Percentiles rank a stretch among this genome's conserved stretches.
These are phyloP conservation scores for Mycteria americana DNA, from an alignment of 2,797 vertebrate species.

Conservation along the genomic window DNA sequence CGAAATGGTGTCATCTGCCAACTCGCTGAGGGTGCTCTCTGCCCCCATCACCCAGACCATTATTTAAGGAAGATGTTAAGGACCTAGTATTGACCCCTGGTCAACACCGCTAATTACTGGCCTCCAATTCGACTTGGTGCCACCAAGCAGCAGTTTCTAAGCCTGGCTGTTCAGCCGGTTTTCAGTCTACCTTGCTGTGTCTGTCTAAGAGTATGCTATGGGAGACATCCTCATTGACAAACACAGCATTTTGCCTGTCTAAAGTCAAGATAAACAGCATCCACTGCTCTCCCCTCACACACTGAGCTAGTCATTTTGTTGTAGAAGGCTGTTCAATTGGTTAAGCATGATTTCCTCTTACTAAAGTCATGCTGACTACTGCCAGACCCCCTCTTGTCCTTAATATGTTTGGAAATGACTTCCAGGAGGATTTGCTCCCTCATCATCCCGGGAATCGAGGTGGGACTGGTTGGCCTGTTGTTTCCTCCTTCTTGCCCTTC, in stretches of 20 bases:
- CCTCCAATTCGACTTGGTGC: neutral
- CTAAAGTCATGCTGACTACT: neutral
- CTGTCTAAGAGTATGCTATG: neutral
- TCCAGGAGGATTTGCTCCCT: neutral
- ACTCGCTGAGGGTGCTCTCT: neutral
- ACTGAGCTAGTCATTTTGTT: neutral
- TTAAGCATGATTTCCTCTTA: neutral
- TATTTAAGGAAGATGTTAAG: neutral
- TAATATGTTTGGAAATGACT: neutral
- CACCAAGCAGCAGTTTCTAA: neutral
- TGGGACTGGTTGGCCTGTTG: neutral
- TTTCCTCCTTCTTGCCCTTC: neutral
- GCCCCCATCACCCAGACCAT: neutral
- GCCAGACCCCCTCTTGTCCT: neutral
- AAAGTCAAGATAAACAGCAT: neutral
- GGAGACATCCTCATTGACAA: neutral
- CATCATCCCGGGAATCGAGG: neutral
- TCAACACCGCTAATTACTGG: neutral
- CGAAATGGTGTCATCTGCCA: neutral
- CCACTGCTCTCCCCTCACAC: neutral
- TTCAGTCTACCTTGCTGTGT: neutral
- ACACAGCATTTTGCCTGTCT: neutral
- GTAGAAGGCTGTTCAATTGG: neutral
- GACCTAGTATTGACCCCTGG: neutral
- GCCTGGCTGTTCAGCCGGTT: neutral